Evolutionary conservation across 2,113 vertebrate genomes (phyloP), one percentile per base, ranked within the genome.

Genomic region (Limnothrissa miodon): DNA sequence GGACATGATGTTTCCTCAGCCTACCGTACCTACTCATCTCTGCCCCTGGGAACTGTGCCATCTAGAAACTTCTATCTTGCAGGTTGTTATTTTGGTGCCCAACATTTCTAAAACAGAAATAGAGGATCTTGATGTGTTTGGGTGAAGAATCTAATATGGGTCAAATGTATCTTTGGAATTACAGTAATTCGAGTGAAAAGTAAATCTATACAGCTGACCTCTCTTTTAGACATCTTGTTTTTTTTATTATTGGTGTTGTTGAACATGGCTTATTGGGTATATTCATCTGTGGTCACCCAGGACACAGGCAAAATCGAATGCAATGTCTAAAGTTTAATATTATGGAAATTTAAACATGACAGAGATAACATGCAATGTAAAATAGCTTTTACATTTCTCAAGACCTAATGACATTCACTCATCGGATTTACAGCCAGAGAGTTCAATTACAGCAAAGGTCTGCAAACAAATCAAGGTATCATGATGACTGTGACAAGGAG

Each of bases 21-120:
- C 51, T 56, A 56, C 83, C 51, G 19, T 56, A 56, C 83, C 88
- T 81, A 83, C 33, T 39, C 80, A 85, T 84, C 83, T 56, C 5
- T 74, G 36, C 48, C 86, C 88, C 81, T 78, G 48, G 79, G 82
- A 2, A 42, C 46, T 48, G 11, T 48, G 46, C 9, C 15, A 56
- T 21, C 51, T 23, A 56, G 51, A 56, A 6, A 23, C 51, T 56
- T 23, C 19, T 6, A 23, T 56, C 51, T 23, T 21, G 19, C 19
- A 23, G 51, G 19, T 23, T 56, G 51, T 56, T 56, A 23, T 56
- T 21, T 56, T 23, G 51, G 51, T 56, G 51, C 19, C 19, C 51
- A 56, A 56, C 21, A 56, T 56, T 56, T 56, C 21, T 56, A 21
- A 19, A 23, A 56, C 51, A 56, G 51, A 19, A 56, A 53, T 19